Base-by-base conservation (phyloP, 1,140 invertebrate species). In the Drosophila lacteicornis region DNA sequence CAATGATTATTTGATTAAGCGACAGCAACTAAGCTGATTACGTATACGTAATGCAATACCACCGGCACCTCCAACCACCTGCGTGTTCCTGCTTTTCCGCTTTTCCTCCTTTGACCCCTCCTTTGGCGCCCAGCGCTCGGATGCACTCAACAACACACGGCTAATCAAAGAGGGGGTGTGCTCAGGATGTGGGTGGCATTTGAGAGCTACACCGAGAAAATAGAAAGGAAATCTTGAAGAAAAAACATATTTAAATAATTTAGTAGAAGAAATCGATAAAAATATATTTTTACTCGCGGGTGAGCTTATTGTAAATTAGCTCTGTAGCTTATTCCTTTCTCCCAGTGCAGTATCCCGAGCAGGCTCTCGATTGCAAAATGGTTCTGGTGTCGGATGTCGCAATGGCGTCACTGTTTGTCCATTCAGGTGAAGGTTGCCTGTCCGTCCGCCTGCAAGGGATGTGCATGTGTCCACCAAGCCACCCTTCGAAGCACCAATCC, bases 1-100 rank as follows among this genome's bases (percentile, higher is more conserved):
- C 60, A 65, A 79, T 83, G 71, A 84, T 76, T 80, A 84, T 76
- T 83, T 76, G 80, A 82, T 82, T 82, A 82, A 75, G 61, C 77
- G 75, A 69, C 75, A 65, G 69, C 62, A 57, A 59, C 76, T 70
- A 76, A 84, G 81, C 81, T 83, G 65, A 84, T 83, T 83, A 84
- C 80, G 55, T 70, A 53, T 62, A 74, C 68, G 62, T 82, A 82
- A 74, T 82, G 74, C 79, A 82, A 59, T 73, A 51, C 47, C 40
- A 19, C 11, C 38, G 27, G 30, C 51, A 38, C 50, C 50, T 13
- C 25, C 49, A 50, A 50, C 42, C 27, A 25, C 46, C 11, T 47
- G 15, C 17, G 15, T 50, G 58, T 50, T 27, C 42, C 45, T 50
- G 38, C 40, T 42, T 53, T 36, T 33, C 8, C 30, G 15, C 40